phyloP scores from a whole-genome alignment of 2,888 invertebrate genomes.

The Cephus pulcher region DNA sequence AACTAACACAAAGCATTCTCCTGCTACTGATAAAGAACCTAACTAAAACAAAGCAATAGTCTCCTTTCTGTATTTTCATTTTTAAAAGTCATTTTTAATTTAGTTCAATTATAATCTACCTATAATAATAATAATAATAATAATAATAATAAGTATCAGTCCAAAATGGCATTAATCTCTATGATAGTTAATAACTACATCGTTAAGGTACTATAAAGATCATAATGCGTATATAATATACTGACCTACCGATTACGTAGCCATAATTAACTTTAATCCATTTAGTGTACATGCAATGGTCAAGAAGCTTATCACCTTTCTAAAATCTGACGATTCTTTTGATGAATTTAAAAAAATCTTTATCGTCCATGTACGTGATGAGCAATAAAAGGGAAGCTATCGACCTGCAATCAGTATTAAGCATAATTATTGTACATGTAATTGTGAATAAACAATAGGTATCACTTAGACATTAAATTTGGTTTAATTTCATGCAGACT shows the following conservation, averaged over 20 bases:
- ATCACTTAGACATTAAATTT: not conserved
- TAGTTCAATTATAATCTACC: not conserved
- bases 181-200: not conserved
- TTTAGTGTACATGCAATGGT: not conserved
- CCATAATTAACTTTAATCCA: not conserved
- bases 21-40: not conserved
- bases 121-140: not conserved
- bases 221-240: not conserved
- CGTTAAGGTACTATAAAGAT: not conserved
- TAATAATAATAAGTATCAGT: not conserved
- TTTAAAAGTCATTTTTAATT: slow-evolving; percentile 2
- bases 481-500: not conserved
- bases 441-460: not conserved
- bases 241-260: not conserved
- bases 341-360: not conserved
- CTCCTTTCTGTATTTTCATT: slow-evolving; percentile 10
- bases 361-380: not conserved
- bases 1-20: not conserved
- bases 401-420: slow-evolving; percentile 2
- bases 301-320: not conserved
- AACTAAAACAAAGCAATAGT: not conserved
- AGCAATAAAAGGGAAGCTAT: not conserved
- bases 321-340: not conserved
- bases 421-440: not conserved
- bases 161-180: not conserved